These are phyloP conservation scores for Cebidichthys violaceus DNA, from an alignment of 2,113 vertebrate species.

Conservation along the genomic window DNA sequence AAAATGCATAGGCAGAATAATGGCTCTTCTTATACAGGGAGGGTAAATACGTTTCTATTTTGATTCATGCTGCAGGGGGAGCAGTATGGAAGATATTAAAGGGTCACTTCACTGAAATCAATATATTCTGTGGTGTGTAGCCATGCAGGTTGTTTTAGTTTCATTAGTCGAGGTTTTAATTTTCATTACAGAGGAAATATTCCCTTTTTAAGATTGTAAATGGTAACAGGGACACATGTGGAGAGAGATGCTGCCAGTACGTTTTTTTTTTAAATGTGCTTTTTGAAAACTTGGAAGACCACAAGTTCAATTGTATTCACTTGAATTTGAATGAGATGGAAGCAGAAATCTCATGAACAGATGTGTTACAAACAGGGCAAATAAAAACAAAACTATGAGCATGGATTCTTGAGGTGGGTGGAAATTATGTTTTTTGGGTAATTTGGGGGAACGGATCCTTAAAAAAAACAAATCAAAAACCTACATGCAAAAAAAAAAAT, in stretches of 20 bases:
- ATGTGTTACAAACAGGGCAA: no score
- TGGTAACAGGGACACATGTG: neutral
- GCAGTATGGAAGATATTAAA: neutral
- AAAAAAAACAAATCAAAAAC: no score
- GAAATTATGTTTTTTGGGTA: no score
- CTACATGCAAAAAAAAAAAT: no score
- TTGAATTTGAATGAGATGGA: neutral
- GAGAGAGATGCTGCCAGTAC: neutral
- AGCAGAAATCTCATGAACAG: no score
- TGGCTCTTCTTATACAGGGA: conserved; percentile 27
- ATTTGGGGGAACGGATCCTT: no score
- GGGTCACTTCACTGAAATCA: neutral
- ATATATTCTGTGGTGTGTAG: neutral
- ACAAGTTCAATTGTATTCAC: neutral
- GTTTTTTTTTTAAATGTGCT: neutral
- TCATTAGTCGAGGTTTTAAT: neutral
- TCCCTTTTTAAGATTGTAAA: neutral
- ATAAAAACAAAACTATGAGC: no score
- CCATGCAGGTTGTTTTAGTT: neutral
- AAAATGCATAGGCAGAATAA: conserved; percentile 52
- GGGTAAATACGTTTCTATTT: conserved; percentile 10
- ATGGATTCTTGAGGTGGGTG: no score
- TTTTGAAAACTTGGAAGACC: neutral
- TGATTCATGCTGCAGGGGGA: neutral
- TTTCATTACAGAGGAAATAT: neutral